Conservation (phyloP, 2,113 vertebrate species). For the Pelodiscus sinensis region DNA sequence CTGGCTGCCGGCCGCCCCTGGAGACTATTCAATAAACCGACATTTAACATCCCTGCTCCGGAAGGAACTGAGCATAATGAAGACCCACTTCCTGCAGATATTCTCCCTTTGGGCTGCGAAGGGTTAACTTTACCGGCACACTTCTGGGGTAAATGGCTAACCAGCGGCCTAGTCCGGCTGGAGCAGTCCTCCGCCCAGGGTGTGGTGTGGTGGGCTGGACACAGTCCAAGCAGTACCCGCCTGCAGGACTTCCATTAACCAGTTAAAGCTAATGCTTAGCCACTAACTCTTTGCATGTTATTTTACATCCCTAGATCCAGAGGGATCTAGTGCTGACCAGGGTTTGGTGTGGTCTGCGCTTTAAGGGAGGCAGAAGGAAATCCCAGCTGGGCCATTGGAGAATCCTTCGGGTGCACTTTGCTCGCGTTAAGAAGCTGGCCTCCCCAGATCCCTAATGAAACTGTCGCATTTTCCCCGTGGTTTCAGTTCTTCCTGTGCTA, state of each 20-base stretch:
- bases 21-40: no score
- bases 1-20: no score
- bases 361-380: not conserved
- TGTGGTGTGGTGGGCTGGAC: no score
- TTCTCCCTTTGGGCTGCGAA: not conserved
- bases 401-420: not conserved
- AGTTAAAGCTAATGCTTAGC: no score
- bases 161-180: no score
- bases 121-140: no score
- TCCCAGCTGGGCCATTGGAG: not conserved
- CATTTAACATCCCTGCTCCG: not conserved
- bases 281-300: no score
- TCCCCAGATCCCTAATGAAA: not conserved
- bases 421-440: not conserved
- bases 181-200: no score
- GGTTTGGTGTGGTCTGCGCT: not conserved
- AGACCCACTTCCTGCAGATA: not conserved
- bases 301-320: not conserved
- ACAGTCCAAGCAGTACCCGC: no score
- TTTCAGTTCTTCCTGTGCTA: not conserved
- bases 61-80: not conserved
- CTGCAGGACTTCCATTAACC: no score
- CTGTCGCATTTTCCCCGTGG: not conserved
- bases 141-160: no score
- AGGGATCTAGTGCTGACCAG: not conserved